Conservation (phyloP, 2,888 invertebrate species). For the Branchellion lobata region DNA sequence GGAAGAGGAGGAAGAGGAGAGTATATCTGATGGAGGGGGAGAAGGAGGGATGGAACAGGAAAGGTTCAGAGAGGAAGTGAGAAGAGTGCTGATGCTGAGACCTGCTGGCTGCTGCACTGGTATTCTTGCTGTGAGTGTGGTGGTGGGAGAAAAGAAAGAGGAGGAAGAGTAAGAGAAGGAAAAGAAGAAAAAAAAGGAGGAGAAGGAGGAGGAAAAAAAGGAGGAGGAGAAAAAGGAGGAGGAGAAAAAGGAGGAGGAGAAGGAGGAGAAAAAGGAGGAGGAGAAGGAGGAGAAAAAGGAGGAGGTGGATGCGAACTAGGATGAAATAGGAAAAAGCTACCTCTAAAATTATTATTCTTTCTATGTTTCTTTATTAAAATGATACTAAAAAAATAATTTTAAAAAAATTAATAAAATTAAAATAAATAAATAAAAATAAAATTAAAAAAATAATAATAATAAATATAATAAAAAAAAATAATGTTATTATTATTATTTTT, state of each 20-base stretch:
- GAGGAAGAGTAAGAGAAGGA: no score
- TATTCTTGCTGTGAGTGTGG: neutral
- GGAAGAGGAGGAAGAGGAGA: neutral
- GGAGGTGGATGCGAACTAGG: neutral
- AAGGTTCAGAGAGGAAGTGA: slow-evolving; percentile 2
- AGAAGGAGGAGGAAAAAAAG: neutral
- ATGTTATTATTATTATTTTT: neutral
- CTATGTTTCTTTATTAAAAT: no score
- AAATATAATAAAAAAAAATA: neutral
- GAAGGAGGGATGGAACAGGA: slow-evolving; percentile 3
- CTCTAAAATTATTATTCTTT: neutral
- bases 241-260: neutral
- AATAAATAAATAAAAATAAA: no score
- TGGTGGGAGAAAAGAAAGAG: no score
- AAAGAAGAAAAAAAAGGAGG: neutral
- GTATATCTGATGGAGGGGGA: neutral
- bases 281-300: neutral
- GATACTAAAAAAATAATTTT: no score
- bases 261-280: neutral
- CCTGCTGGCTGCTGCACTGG: neutral
- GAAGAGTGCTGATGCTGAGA: neutral
- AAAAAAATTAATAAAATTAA: no score
- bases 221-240: neutral
- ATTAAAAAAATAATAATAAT: neutral
- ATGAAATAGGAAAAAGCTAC: neutral